Evolutionary conservation across 2,113 vertebrate genomes (phyloP).

Genomic region (Sander vitreus): DNA sequence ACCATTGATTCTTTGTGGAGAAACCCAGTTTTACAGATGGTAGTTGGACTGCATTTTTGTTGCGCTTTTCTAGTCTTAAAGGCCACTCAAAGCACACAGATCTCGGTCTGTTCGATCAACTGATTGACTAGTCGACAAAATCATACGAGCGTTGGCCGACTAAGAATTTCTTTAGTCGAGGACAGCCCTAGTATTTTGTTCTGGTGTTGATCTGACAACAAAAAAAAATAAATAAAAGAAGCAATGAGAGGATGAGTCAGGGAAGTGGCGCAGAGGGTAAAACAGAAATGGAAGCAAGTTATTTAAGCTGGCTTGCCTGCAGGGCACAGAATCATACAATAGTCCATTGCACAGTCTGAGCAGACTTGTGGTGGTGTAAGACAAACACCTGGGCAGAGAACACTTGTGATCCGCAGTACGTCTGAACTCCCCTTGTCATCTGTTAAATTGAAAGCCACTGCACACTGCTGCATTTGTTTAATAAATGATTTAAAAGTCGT

Average conservation of each 20-base stretch:
- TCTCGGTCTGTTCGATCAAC: no score
- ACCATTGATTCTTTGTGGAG: no score
- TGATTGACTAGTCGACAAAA: no score
- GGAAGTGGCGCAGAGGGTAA: conserved; percentile 42
- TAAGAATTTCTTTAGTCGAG: no score
- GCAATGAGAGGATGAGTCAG: background rate
- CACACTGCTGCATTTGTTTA: conserved; percentile 50
- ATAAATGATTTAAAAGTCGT: conserved; percentile 65
- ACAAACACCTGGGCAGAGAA: conserved; percentile 42
- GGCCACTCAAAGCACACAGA: no score
- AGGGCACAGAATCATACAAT: conserved; percentile 25
- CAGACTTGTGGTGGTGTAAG: conserved; percentile 25
- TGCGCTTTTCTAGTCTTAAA: no score
- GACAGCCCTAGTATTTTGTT: background rate
- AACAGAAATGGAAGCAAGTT: conserved; percentile 44
- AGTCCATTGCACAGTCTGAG: background rate
- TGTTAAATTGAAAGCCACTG: conserved; percentile 24
- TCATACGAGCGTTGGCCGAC: no score
- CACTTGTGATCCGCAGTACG: conserved; percentile 9
- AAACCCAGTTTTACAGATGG: no score
- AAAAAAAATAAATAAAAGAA: background rate
- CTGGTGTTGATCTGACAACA: background rate
- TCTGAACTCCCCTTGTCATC: conserved; percentile 28
- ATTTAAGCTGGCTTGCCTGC: conserved; percentile 47
- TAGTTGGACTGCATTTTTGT: no score